Evolutionary conservation across 2,888 invertebrate species (phyloP).

Genomic region (Ctena decussata): DNA sequence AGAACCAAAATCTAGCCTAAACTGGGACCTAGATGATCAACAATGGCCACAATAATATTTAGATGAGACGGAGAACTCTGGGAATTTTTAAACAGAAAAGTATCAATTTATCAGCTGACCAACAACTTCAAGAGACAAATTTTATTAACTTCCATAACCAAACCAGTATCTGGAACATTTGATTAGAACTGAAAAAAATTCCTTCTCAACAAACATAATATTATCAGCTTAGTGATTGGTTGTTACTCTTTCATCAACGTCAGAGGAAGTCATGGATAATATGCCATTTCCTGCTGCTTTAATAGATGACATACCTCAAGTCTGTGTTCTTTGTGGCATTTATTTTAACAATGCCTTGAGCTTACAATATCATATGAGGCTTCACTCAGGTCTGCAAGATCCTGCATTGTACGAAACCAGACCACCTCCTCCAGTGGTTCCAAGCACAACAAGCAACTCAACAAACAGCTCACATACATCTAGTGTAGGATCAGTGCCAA

Average conservation of each 20-base stretch:
- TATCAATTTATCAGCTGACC: too few relatives aligned
- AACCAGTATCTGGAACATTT: too few relatives aligned
- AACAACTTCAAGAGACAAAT: too few relatives aligned
- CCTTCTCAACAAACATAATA: too few relatives aligned
- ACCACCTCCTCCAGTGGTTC: background rate
- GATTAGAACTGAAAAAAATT: too few relatives aligned
- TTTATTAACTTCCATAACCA: too few relatives aligned
- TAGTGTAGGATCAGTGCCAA: background rate
- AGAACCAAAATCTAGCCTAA: too few relatives aligned
- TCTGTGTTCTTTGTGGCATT: conserved; percentile 55
- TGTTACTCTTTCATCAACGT: background rate
- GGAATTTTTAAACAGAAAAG: too few relatives aligned
- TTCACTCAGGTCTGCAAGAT: conserved; percentile 21
- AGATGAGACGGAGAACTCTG: too few relatives aligned
- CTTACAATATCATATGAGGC: conserved; percentile 58
- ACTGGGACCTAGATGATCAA: too few relatives aligned
- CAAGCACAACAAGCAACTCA: background rate
- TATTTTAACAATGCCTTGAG: conserved; percentile 52
- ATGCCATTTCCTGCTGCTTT: background rate
- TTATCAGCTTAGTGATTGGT: too few relatives aligned
- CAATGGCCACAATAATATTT: too few relatives aligned
- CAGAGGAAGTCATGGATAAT: background rate
- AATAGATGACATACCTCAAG: conserved; percentile 1
- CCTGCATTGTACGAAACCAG: background rate
- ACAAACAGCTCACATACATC: background rate